Evolutionary conservation across 2,888 invertebrate species (phyloP), one percentile per base, ranked within the genome.

Genomic region (Lepas anatifera): DNA sequence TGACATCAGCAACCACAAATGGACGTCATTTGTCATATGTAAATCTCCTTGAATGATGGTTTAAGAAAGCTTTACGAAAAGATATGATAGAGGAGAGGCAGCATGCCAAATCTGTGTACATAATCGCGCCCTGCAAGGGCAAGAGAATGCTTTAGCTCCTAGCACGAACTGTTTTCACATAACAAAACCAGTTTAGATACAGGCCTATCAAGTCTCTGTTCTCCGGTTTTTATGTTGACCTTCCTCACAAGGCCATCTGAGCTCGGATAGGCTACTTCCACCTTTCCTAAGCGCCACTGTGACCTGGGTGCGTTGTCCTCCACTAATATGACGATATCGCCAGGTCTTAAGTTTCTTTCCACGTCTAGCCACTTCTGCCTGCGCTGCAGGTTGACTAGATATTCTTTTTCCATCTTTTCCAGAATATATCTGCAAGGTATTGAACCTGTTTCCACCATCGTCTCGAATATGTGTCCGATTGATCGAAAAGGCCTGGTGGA

Each of bases 351-450:
- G 43, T 64, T 63, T 48, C 43, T 46, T 32, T 22, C 4, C 6
- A 64, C 43, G 25, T 22, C 37, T 22, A 35, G 35, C 35, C 43
- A 66, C 48, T 64, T 66, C 22, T n/a, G 25, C 46, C 66, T 64
- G 10, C 10, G 10, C 41, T 64, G 32, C 7, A 69, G 22, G 2
- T 8, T 13, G 3, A 27, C 46, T 8, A 64, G 16, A 27, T 69
- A 69, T 35, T 64, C 46, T 35, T 64, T 37, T 48, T 69, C 66
- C 69, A 69, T 37, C 69, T 64, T 1, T 27, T 43, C 46, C 66
- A 66, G 32, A 69, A 69, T 7, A 39, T 32, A 50, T 69, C 66
- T 16, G 66, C 48, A 18, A 69, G 66, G n/a, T 66, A 69, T n/a
- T 69, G 48, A 13, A 66, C 66, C 1, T 46, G 39, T 3, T 37